Conservation (phyloP, 53 echinoderm and acorn worm species). For the Antedon mediterranea region DNA sequence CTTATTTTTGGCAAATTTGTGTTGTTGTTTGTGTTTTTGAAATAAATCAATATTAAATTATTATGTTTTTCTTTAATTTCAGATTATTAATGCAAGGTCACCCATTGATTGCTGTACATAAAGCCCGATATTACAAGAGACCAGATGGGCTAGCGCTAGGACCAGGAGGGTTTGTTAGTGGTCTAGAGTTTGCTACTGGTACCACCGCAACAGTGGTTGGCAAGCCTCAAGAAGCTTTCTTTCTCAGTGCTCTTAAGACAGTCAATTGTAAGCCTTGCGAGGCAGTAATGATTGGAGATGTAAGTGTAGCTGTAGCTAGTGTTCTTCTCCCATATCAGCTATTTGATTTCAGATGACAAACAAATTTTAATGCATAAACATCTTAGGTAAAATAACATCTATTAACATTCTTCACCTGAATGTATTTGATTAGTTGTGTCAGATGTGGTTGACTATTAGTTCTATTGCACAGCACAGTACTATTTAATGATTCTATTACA, state of each 20-base stretch:
- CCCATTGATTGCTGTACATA: conserved; percentile 74
- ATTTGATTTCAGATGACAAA: too few relatives aligned
- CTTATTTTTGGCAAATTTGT: too few relatives aligned
- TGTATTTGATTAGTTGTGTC: too few relatives aligned
- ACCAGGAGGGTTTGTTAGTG: conserved; percentile 76
- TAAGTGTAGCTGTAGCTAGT: conserved; percentile 30
- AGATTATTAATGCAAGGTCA: conserved; percentile 66
- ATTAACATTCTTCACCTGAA: too few relatives aligned
- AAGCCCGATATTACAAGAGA: conserved; percentile 76
- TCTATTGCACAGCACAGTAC: too few relatives aligned
- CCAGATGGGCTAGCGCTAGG: conserved; percentile 79
- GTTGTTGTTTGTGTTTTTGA: too few relatives aligned
- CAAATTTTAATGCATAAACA: too few relatives aligned
- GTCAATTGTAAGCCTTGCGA: conserved; percentile 56
- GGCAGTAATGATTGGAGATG: conserved; percentile 97
- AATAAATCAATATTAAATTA: too few relatives aligned
- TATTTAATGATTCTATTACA: too few relatives aligned
- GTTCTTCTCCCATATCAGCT: too few relatives aligned
- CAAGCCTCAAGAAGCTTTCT: conserved; percentile 81
- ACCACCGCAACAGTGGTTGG: conserved; percentile 58
- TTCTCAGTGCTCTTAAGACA: conserved; percentile 43
- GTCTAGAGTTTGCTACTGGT: conserved; percentile 76
- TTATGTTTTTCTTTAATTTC: background rate
- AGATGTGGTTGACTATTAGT: too few relatives aligned
- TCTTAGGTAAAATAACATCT: too few relatives aligned